These are phyloP conservation scores for Eretmocerus hayati DNA, from an alignment of 2,888 invertebrate species.

Conservation along the genomic window DNA sequence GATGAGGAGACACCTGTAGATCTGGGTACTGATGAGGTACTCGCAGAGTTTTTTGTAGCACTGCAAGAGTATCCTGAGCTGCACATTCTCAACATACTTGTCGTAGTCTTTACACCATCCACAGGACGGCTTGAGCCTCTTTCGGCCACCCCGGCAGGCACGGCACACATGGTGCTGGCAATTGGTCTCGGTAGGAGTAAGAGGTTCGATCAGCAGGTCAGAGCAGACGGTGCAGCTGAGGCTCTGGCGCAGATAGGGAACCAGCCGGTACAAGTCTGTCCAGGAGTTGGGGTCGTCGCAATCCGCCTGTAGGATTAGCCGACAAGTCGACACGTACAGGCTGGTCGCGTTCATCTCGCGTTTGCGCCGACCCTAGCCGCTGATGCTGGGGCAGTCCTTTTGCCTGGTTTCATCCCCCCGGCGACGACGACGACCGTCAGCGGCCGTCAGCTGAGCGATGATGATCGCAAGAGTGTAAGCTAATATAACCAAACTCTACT, in stretches of 20 bases:
- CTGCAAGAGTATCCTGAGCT: slow-evolving; percentile 71
- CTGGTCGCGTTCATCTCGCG: slow-evolving; percentile 77
- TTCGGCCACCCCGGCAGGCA: slow-evolving; percentile 75
- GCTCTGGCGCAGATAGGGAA: slow-evolving; percentile 79
- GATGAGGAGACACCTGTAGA: slow-evolving; percentile 56
- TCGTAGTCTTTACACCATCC: slow-evolving; percentile 79
- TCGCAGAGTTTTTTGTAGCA: slow-evolving; percentile 86
- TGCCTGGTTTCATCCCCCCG: too few relatives aligned
- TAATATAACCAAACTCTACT: too few relatives aligned
- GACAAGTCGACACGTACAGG: slow-evolving; percentile 75
- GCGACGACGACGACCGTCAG: too few relatives aligned
- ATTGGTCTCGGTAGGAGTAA: slow-evolving; percentile 66
- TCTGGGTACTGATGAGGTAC: slow-evolving; percentile 67
- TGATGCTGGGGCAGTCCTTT: background rate
- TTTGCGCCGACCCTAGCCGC: background rate
- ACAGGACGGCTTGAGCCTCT: slow-evolving; percentile 78
- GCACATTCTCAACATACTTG: slow-evolving; percentile 74
- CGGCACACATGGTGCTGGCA: slow-evolving; percentile 89
- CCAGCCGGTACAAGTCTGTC: slow-evolving; percentile 73
- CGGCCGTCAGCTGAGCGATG: too few relatives aligned
- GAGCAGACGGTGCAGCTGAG: slow-evolving; percentile 87
- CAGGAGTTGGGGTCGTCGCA: slow-evolving; percentile 65
- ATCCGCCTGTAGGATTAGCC: slow-evolving; percentile 70
- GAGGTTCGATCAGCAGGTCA: slow-evolving; percentile 73
- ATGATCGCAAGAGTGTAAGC: too few relatives aligned